Evolutionary conservation across 2,113 vertebrate genomes (phyloP).

Genomic region (Electrona antarctica): DNA sequence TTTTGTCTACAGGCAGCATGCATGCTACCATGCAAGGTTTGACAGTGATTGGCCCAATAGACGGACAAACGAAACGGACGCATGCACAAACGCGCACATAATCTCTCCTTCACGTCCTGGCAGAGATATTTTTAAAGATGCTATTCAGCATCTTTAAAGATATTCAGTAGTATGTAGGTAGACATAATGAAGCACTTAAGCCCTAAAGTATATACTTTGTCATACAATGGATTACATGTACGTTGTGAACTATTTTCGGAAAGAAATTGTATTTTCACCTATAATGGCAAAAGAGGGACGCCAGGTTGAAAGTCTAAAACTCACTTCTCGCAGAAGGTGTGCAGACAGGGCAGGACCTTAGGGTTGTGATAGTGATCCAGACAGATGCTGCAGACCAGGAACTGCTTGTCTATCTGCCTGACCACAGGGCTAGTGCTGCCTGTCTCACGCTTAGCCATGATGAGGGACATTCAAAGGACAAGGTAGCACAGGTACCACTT

Average conservation of each 20-base stretch:
- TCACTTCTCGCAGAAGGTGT: constrained; percentile 97
- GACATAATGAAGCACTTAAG: too few relatives aligned
- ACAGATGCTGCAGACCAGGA: constrained; percentile 96
- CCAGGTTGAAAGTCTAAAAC: constrained; percentile 42
- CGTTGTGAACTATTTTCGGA: background rate
- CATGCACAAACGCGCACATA: too few relatives aligned
- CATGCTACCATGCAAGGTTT: too few relatives aligned
- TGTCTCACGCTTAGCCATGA: constrained; percentile 88
- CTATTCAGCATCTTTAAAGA: too few relatives aligned
- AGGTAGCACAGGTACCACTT: constrained; percentile 34
- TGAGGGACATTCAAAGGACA: constrained; percentile 70
- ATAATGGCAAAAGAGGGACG: constrained; percentile 34
- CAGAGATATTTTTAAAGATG: too few relatives aligned
- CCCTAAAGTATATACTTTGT: too few relatives aligned
- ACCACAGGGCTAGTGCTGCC: constrained; percentile 89
- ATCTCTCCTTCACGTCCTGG: too few relatives aligned
- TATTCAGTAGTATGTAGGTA: too few relatives aligned
- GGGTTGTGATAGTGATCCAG: constrained; percentile 92
- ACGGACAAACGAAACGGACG: too few relatives aligned
- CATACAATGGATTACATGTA: background rate
- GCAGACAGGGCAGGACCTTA: constrained; percentile 88
- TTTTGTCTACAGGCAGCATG: too few relatives aligned
- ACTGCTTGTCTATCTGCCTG: constrained; percentile 96
- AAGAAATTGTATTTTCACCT: too few relatives aligned
- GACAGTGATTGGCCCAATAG: too few relatives aligned